These are phyloP conservation scores for Erethizon dorsatum DNA, from an alignment of 2,797 vertebrate genomes.

Conservation along the genomic window DNA sequence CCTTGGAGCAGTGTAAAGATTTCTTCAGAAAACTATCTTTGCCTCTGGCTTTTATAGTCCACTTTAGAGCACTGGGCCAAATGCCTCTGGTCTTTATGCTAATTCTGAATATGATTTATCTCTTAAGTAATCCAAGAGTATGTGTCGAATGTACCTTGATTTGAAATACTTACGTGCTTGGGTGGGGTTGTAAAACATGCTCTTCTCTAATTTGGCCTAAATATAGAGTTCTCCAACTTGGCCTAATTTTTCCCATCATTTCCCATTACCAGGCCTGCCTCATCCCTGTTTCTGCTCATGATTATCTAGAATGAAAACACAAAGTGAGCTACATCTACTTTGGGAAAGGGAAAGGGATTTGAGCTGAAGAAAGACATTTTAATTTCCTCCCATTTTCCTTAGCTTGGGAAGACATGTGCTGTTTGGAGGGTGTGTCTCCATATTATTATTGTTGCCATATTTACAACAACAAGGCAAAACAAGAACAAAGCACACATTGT, in stretches of 20 bases:
- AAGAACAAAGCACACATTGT: not conserved
- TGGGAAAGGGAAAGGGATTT: not conserved
- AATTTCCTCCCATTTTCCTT: not conserved
- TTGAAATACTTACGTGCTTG: conserved; percentile 11
- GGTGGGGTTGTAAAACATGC: not conserved
- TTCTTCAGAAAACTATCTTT: not conserved
- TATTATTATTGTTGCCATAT: not conserved
- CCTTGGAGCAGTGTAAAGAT: not conserved
- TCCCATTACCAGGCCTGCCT: not conserved
- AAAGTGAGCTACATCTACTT: not conserved
- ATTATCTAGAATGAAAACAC: not conserved
- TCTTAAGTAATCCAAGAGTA: conserved; percentile 49
- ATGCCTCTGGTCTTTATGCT: conserved; percentile 50
- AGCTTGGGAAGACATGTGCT: not conserved
- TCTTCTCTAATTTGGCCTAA: not conserved
- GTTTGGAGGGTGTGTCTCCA: not conserved
- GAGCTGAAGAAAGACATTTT: not conserved
- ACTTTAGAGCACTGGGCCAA: not conserved
- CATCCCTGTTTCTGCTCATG: not conserved
- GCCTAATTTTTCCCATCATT: not conserved
- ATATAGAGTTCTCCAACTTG: not conserved
- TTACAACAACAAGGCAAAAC: not conserved
- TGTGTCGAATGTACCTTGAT: not conserved
- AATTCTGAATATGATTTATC: not conserved
- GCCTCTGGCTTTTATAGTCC: not conserved